Percentiles rank a stretch among this genome's conserved stretches.
These are phyloP conservation scores for Volucella zonaria DNA, from an alignment of 2,888 invertebrate genomes.

Conservation along the genomic window DNA sequence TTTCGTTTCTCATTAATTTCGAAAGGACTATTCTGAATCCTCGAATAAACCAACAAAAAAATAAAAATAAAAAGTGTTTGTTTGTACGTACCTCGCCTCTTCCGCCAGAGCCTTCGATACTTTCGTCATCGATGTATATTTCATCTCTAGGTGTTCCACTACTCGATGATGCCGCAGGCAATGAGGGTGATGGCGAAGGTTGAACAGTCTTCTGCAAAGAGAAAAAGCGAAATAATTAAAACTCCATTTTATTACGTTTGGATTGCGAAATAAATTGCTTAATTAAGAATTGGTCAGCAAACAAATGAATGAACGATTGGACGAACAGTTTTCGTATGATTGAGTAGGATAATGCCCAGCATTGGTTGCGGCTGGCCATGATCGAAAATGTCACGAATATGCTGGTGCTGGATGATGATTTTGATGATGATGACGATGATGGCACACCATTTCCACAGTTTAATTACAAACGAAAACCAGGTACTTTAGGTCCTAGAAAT, in stretches of 20 bases:
- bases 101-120: constrained; percentile 88
- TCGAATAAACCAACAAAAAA: not conserved
- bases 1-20: constrained; percentile 49
- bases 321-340: no score
- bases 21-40: not conserved
- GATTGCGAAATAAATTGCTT: not conserved
- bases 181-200: constrained; percentile 77
- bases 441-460: no score
- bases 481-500: no score
- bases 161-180: constrained; percentile 75
- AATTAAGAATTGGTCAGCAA: not conserved
- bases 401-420: no score
- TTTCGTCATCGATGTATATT: constrained; percentile 90
- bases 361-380: no score
- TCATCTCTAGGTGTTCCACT: constrained; percentile 82
- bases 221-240: constrained; percentile 39
- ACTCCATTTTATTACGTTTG: constrained; percentile 7
- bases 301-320: no score
- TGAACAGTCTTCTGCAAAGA: constrained; percentile 80
- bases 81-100: constrained; percentile 85
- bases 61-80: not conserved
- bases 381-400: no score
- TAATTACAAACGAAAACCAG: no score
- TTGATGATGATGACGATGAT: no score
- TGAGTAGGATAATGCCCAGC: no score